A percentile compares a stretch with the other conserved stretches of the same genome.
phyloP scores from a whole-genome alignment of 2,888 invertebrate genomes.

The Eupithecia centaureata region DNA sequence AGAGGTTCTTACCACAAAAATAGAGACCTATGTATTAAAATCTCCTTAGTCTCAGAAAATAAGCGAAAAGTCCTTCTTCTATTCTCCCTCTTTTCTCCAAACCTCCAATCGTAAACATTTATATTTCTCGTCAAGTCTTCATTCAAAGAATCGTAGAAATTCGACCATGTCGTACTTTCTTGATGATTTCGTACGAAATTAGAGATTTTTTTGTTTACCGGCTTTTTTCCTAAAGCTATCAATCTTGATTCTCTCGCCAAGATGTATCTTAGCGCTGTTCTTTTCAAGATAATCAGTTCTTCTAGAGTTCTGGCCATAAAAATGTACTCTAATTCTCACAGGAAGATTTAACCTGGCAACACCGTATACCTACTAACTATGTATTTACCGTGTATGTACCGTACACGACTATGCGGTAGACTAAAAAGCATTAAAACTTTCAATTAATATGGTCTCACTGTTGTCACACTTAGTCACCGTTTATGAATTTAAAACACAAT shows the following conservation, averaged over 20 bases:
- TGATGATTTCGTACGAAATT: constrained; percentile 63
- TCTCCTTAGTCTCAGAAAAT: constrained; percentile 53
- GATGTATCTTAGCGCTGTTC: constrained; percentile 64
- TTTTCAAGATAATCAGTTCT: constrained; percentile 67
- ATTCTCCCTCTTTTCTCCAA: constrained; percentile 36
- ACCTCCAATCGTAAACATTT: constrained; percentile 62
- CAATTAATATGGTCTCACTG: not conserved
- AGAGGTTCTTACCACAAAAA: constrained; percentile 46
- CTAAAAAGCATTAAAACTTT: constrained; percentile 1
- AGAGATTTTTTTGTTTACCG: constrained; percentile 71
- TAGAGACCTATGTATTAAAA: constrained; percentile 35
- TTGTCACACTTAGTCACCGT: not conserved
- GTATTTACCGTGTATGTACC: too few relatives aligned
- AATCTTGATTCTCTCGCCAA: constrained; percentile 67
- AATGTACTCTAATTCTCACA: constrained; percentile 5
- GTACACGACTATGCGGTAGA: too few relatives aligned
- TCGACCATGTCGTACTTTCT: constrained; percentile 60
- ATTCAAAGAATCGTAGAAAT: constrained; percentile 64
- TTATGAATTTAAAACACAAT: constrained; percentile 2
- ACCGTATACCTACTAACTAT: too few relatives aligned
- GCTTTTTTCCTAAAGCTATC: constrained; percentile 64
- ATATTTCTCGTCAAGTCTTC: constrained; percentile 72
- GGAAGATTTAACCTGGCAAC: constrained; percentile 2
- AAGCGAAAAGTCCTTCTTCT: constrained; percentile 49
- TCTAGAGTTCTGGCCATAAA: constrained; percentile 73